Percentiles rank a stretch among this genome's conserved stretches.
Evolutionary conservation across 2,113 vertebrate genomes (phyloP).

Genomic region (Chloropsis hardwickii): DNA sequence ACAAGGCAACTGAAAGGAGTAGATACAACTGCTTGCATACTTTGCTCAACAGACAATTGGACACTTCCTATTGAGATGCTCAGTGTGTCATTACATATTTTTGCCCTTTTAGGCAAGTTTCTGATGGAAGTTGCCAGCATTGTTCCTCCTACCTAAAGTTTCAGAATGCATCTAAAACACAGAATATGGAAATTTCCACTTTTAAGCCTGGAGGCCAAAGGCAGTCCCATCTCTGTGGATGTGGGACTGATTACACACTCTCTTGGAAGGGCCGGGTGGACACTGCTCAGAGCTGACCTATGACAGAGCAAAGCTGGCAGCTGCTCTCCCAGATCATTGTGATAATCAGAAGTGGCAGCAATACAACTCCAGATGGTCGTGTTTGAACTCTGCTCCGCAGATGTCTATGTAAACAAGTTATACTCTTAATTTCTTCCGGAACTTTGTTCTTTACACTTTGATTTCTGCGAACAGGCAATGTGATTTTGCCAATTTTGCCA

Average conservation of each 20-base stretch:
- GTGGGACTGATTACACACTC: not conserved
- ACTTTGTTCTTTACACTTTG: slow-evolving; percentile 70
- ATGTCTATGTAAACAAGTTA: slow-evolving; percentile 73
- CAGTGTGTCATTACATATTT: not conserved
- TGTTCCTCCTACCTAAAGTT: not conserved
- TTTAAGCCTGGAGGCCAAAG: not conserved
- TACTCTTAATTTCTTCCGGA: slow-evolving; percentile 72
- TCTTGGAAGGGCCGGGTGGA: not conserved
- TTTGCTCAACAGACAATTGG: not conserved
- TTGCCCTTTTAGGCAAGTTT: not conserved
- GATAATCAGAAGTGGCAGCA: slow-evolving; percentile 62
- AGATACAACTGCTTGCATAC: not conserved
- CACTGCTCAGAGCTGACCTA: slow-evolving; percentile 18
- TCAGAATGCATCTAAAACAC: not conserved
- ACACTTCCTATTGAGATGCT: not conserved
- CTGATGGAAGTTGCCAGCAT: not conserved
- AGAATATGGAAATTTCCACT: slow-evolving; percentile 34
- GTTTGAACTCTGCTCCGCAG: slow-evolving; percentile 66
- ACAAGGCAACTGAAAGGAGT: not conserved
- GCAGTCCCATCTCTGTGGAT: not conserved
- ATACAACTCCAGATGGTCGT: slow-evolving; percentile 55
- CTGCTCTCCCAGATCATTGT: slow-evolving; percentile 49
- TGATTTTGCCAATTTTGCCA: not conserved
- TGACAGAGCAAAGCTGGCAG: slow-evolving; percentile 43
- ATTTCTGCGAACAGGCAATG: slow-evolving; percentile 36